Conservation (phyloP, 2,113 vertebrate genomes). For the Alethe castanea region DNA sequence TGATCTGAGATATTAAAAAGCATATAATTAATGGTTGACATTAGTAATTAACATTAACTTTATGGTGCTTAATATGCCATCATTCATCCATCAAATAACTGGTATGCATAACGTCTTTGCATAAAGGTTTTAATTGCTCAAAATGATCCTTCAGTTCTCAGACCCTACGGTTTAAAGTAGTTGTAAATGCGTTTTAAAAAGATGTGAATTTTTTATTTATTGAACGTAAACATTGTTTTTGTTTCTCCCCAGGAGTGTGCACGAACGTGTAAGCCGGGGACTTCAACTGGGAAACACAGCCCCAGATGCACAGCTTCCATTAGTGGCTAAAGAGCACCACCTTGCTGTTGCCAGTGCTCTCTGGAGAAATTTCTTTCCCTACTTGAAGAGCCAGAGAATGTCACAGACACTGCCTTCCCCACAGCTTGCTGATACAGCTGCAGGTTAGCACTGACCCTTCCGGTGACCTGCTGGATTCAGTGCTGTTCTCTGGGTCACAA, state of each 20-base stretch:
- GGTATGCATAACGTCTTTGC: constrained; percentile 58
- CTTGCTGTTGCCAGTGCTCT: constrained; percentile 86
- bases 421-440: constrained; percentile 89
- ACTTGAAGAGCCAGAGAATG: constrained; percentile 86
- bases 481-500: neutral
- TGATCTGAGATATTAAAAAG: constrained; percentile 77
- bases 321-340: constrained; percentile 90
- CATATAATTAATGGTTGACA: constrained; percentile 82
- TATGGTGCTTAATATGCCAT: constrained; percentile 79
- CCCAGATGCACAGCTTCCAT: constrained; percentile 59
- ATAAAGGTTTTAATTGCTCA: constrained; percentile 67
- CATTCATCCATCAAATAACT: constrained; percentile 75
- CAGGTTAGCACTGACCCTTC: constrained; percentile 78
- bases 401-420: constrained; percentile 79
- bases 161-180: neutral
- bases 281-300: constrained; percentile 47
- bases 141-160: constrained; percentile 52
- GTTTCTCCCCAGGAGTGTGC: constrained; percentile 76
- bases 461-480: neutral
- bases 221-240: constrained; percentile 40
- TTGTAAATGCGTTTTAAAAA: constrained; percentile 7
- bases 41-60: constrained; percentile 83
- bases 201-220: constrained; percentile 26
- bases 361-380: constrained; percentile 93
- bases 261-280: constrained; percentile 76